phyloP scores from a whole-genome alignment of 2,113 vertebrate species.

The Neotoma lepida region DNA sequence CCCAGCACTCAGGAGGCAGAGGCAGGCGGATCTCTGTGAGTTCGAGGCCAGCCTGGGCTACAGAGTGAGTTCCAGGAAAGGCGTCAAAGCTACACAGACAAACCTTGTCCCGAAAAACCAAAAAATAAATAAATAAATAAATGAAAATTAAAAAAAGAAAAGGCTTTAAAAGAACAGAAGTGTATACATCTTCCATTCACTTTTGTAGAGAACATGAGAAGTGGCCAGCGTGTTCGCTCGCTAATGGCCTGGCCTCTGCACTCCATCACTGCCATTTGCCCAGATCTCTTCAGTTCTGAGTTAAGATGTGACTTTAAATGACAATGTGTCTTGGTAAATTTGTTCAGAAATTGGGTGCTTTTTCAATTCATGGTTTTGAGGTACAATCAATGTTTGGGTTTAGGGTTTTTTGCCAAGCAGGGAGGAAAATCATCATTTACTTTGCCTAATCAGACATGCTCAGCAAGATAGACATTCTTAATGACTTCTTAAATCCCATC shows the following conservation, averaged over 20 bases:
- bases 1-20: too few species aligned
- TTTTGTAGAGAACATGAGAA: background rate
- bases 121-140: too few species aligned
- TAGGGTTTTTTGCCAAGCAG: background rate
- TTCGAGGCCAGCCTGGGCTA: too few species aligned
- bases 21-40: too few species aligned
- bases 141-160: background rate
- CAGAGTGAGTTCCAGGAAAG: too few species aligned
- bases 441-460: conserved; percentile 28
- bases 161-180: background rate
- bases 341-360: conserved; percentile 55
- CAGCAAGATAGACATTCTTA: conserved; percentile 30
- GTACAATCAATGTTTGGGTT: background rate
- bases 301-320: conserved; percentile 30
- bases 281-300: background rate
- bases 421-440: background rate
- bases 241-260: background rate
- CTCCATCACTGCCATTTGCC: background rate
- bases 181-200: background rate
- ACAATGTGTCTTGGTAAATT: conserved; percentile 36
- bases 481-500: background rate
- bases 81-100: too few species aligned
- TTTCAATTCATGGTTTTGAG: background rate
- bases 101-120: too few species aligned
- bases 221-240: background rate